These are phyloP conservation scores for Microctenopoma lineatum DNA, from an alignment of 2,797 vertebrate species.

Conservation along the genomic window DNA sequence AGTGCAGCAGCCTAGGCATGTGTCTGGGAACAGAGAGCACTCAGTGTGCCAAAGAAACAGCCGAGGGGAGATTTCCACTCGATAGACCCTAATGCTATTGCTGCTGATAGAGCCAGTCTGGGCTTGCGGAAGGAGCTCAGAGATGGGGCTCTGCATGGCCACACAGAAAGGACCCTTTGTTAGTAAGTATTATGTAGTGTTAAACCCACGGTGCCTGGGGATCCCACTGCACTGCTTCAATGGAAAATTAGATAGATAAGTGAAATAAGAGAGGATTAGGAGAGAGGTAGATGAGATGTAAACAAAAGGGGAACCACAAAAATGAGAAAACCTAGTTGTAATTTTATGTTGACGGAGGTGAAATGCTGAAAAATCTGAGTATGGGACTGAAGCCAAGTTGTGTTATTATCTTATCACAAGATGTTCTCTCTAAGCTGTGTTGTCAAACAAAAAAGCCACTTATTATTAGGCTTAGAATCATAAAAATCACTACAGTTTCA, in stretches of 20 bases:
- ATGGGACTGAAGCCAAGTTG: constrained; percentile 33
- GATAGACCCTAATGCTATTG: constrained; percentile 68
- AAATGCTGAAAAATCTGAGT: constrained; percentile 32
- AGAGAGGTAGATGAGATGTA: constrained; percentile 12
- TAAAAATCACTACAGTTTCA: constrained; percentile 30
- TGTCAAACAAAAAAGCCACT: constrained; percentile 48
- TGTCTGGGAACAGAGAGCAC: constrained; percentile 78
- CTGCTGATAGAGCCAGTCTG: constrained; percentile 62
- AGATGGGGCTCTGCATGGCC: constrained; percentile 66
- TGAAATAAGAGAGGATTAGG: background rate
- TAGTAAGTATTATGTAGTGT: constrained; percentile 65
- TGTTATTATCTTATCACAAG: constrained; percentile 56
- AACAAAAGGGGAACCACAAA: background rate
- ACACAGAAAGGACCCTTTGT: constrained; percentile 78
- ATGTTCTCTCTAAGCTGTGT: constrained; percentile 49
- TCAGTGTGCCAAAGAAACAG: constrained; percentile 79
- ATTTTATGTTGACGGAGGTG: constrained; percentile 35
- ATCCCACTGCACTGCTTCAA: constrained; percentile 52
- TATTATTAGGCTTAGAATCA: constrained; percentile 30
- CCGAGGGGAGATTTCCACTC: constrained; percentile 78
- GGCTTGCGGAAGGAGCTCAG: constrained; percentile 64
- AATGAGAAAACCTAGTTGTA: constrained; percentile 9
- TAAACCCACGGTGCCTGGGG: constrained; percentile 55
- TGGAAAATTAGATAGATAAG: constrained; percentile 22
- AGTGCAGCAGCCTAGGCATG: constrained; percentile 73